Percentiles rank a stretch among this genome's conserved stretches.
These are phyloP conservation scores for Lagocephalus sceleratus DNA, from an alignment of 2,797 vertebrate genomes.

Conservation along the genomic window DNA sequence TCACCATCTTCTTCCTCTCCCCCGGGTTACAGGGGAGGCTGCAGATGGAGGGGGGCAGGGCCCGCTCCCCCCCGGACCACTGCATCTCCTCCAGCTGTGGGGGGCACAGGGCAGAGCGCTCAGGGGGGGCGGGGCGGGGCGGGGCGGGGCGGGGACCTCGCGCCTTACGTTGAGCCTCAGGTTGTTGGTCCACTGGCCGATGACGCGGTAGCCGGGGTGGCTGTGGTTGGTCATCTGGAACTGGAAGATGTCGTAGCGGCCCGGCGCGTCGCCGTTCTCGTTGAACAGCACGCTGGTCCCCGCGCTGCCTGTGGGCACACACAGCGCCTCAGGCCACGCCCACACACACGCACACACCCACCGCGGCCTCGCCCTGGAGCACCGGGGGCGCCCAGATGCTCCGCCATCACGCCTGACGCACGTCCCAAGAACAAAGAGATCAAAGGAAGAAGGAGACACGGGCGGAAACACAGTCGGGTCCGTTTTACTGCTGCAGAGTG, in stretches of 20 bases:
- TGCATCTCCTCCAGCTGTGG: constrained; percentile 84
- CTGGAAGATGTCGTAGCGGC: constrained; percentile 93
- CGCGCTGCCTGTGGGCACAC: constrained; percentile 78
- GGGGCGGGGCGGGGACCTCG: no score
- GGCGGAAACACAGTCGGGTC: no score
- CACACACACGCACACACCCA: no score
- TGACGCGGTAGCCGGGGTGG: constrained; percentile 79
- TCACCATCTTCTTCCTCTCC: constrained; percentile 91
- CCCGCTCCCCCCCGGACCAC: constrained; percentile 78
- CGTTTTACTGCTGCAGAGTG: constrained; percentile 4
- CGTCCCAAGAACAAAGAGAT: no score
- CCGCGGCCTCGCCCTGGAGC: not conserved
- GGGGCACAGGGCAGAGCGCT: no score
- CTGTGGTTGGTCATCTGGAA: constrained; percentile 86
- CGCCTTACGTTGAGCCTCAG: constrained; percentile 82
- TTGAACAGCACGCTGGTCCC: constrained; percentile 89
- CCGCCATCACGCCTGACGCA: no score
- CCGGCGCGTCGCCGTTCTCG: constrained; percentile 90
- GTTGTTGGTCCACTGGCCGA: constrained; percentile 91
- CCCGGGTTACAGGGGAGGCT: constrained; percentile 86
- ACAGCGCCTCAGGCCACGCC: no score
- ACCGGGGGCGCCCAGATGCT: no score
- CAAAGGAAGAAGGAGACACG: not conserved
- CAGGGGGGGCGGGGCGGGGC: no score
- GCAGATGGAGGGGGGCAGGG: constrained; percentile 81